Evolutionary conservation across 2,888 invertebrate genomes (phyloP).

Genomic region (Agriopis marginaria): DNA sequence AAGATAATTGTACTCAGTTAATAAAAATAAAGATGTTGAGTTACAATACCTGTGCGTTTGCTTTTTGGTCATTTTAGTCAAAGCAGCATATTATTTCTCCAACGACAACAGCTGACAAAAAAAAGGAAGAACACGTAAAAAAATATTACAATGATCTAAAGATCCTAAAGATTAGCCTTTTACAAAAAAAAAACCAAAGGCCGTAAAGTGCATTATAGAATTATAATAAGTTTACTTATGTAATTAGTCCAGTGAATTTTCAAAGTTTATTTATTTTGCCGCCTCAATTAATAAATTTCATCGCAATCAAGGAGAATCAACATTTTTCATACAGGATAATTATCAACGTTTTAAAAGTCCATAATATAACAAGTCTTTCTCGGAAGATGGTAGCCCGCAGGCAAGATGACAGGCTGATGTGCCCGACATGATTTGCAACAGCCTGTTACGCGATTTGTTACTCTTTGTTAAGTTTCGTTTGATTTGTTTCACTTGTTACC

Average conservation of each 20-base stretch:
- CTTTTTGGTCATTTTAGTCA: too few relatives aligned
- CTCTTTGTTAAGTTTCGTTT: slow-evolving; percentile 59
- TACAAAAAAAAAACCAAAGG: too few relatives aligned
- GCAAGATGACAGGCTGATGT: slow-evolving; percentile 61
- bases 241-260: too few relatives aligned
- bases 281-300: slow-evolving; percentile 31
- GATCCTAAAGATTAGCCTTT: too few relatives aligned
- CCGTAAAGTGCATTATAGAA: too few relatives aligned
- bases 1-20: not conserved
- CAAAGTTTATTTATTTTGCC: not conserved
- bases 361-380: slow-evolving; percentile 38
- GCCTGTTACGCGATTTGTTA: slow-evolving; percentile 56
- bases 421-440: slow-evolving; percentile 57
- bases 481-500: slow-evolving; percentile 61
- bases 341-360: slow-evolving; percentile 39
- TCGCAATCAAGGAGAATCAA: slow-evolving; percentile 52
- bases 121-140: too few relatives aligned
- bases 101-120: too few relatives aligned
- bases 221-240: too few relatives aligned
- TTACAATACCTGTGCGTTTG: not conserved
- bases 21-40: slow-evolving; percentile 4
- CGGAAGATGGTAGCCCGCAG: slow-evolving; percentile 44
- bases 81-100: too few relatives aligned
- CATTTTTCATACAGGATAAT: slow-evolving; percentile 39
- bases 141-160: too few relatives aligned